These are phyloP conservation scores for Poecile atricapillus DNA, from an alignment of 2,113 vertebrate genomes.

Conservation along the genomic window DNA sequence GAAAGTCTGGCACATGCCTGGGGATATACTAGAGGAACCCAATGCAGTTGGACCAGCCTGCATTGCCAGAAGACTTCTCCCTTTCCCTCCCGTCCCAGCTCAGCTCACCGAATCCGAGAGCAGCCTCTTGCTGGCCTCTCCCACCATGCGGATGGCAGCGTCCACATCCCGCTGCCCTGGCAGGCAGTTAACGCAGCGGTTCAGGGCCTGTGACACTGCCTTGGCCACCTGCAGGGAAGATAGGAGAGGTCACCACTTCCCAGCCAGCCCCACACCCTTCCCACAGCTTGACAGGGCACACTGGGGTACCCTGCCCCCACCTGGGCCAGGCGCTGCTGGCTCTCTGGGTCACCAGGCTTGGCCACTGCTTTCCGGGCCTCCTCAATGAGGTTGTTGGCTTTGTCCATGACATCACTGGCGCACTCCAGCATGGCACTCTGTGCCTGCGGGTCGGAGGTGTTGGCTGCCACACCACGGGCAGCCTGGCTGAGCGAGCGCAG, in stretches of 20 bases:
- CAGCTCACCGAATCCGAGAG: constrained; percentile 83
- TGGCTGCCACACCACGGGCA: constrained; percentile 88
- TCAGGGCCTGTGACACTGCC: constrained; percentile 92
- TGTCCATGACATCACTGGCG: constrained; percentile 89
- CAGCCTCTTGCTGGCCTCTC: constrained; percentile 94
- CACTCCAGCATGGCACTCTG: constrained; percentile 89
- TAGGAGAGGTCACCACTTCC: not conserved
- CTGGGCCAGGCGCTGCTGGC: constrained; percentile 93
- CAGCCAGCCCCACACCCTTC: not conserved
- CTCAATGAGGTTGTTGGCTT: constrained; percentile 91
- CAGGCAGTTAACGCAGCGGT: constrained; percentile 91
- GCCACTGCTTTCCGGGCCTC: constrained; percentile 90
- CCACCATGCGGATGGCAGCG: constrained; percentile 89
- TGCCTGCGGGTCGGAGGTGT: constrained; percentile 75
- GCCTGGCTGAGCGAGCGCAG: constrained; percentile 86
- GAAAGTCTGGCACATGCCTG: not conserved
- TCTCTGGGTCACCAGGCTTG: constrained; percentile 89
- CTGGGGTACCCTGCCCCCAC: constrained; percentile 29
- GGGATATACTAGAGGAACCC: not conserved
- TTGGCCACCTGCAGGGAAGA: constrained; percentile 86
- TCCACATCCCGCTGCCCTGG: constrained; percentile 95
- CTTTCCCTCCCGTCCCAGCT: fast-evolving
- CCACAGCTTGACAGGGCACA: fast-evolving
- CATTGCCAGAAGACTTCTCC: not conserved
- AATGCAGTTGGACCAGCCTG: fast-evolving